Evolutionary conservation across 2,797 vertebrate genomes (phyloP).

Genomic region (Manis crassicaudata): DNA sequence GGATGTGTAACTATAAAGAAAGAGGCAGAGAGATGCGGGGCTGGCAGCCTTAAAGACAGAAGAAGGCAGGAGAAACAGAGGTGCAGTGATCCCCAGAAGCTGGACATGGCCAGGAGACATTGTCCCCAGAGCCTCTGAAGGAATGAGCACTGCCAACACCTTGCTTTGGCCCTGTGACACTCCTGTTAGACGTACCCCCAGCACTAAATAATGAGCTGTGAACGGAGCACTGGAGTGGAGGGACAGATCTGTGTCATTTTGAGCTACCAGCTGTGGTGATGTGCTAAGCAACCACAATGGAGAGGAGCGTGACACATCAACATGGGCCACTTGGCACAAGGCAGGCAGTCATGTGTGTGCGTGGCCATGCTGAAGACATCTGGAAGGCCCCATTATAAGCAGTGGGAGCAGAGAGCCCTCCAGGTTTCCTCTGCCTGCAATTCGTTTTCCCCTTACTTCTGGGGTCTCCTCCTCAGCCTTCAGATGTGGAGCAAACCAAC

Average conservation of each 20-base stretch:
- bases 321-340: too few species aligned
- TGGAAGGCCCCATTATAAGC: too few species aligned
- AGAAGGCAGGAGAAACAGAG: background rate
- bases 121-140: background rate
- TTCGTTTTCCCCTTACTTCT: background rate
- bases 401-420: too few species aligned
- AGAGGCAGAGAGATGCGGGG: background rate
- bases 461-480: background rate
- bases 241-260: too few species aligned
- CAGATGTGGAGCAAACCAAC: background rate
- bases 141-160: too few species aligned
- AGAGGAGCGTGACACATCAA: too few species aligned
- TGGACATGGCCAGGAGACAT: background rate
- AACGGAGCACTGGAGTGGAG: fast-evolving
- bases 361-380: too few species aligned
- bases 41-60: background rate
- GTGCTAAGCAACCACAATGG: too few species aligned
- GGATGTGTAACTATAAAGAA: background rate
- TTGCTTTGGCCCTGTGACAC: background rate
- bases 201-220: background rate
- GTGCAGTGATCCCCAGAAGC: background rate
- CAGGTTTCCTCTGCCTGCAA: background rate
- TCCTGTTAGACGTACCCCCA: background rate
- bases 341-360: too few species aligned
- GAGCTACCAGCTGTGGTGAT: too few species aligned